Evolutionary conservation across 2,113 vertebrate genomes (phyloP), one percentile per base, ranked within the genome.

Genomic region (Chaetodon auriga): DNA sequence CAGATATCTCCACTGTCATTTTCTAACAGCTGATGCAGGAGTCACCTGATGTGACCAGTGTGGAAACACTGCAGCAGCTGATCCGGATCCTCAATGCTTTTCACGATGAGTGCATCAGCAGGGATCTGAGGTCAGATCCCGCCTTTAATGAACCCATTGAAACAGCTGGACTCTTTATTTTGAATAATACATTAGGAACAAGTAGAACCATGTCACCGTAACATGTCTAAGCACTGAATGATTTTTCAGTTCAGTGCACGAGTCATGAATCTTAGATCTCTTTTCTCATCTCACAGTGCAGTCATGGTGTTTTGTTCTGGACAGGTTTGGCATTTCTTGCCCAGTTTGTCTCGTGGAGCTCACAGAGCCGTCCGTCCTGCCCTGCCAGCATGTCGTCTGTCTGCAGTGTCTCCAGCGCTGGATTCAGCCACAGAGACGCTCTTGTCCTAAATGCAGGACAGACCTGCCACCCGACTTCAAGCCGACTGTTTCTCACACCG

Each of bases 51-150:
- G 30, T 96, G 1, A 78, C 76, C 51, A 91, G 78, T 1, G 41
- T 76, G 75, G 80, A 81, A 30, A 86, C 85, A 0, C 76, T 95
- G 68, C 11, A 87, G 68, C 76, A 90, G 85, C 87, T 95, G 65
- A 96, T 96, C 36, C 90, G 91, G 23, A 92, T 96, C 69, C 93
- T 96, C 55, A 95, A 94, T 23, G 88, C 85, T 0, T 94, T 93
- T 75, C 88, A 94, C 1, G 65, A 89, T 0, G 87, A 95, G 70
- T 90, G 90, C 8, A 85, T 92, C 83, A 80, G 76, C 83, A 78
- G 87, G 36, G 88, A 93, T 1, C 92, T 95, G 53, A 92, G 94
- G 95, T 95, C 23, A 43, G 72, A 48, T 9, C 36, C 46, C 19
- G 16, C 35, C 12, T 36, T 68, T 3, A 30, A 2, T 30, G 30